Evolutionary conservation across 2,888 invertebrate species (phyloP).

Genomic region (Charanyca ferruginea): DNA sequence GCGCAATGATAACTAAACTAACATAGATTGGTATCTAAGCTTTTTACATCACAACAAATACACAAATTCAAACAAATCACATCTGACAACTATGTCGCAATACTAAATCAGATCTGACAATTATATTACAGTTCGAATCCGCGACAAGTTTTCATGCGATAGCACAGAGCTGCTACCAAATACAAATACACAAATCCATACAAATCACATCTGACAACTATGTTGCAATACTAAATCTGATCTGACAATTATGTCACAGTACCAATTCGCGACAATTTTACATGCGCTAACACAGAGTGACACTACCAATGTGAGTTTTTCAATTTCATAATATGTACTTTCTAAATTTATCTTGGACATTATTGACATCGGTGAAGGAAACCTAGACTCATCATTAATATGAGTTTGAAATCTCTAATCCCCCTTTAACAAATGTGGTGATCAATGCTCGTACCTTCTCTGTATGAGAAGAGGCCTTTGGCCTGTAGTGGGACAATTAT

Average conservation of each 20-base stretch:
- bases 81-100: slow-evolving; percentile 53
- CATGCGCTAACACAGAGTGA: slow-evolving; percentile 59
- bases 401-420: too few relatives aligned
- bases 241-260: slow-evolving; percentile 52
- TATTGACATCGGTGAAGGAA: too few relatives aligned
- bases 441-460: too few relatives aligned
- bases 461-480: too few relatives aligned
- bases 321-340: too few relatives aligned
- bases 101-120: slow-evolving; percentile 46
- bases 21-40: too few relatives aligned
- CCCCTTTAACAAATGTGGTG: too few relatives aligned
- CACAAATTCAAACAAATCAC: slow-evolving; percentile 16
- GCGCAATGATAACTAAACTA: background rate
- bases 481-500: too few relatives aligned
- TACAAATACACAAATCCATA: slow-evolving; percentile 13
- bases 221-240: slow-evolving; percentile 48
- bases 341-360: too few relatives aligned
- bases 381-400: too few relatives aligned
- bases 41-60: too few relatives aligned
- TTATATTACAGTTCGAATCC: slow-evolving; percentile 45
- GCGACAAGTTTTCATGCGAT: slow-evolving; percentile 34
- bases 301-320: too few relatives aligned
- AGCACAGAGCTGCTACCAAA: slow-evolving; percentile 60
- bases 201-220: slow-evolving; percentile 45
- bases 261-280: slow-evolving; percentile 25